Percentiles rank a stretch among this genome's conserved stretches.
Conservation (phyloP, 1,140 invertebrate genomes). For the Homalodisca vitripennis region DNA sequence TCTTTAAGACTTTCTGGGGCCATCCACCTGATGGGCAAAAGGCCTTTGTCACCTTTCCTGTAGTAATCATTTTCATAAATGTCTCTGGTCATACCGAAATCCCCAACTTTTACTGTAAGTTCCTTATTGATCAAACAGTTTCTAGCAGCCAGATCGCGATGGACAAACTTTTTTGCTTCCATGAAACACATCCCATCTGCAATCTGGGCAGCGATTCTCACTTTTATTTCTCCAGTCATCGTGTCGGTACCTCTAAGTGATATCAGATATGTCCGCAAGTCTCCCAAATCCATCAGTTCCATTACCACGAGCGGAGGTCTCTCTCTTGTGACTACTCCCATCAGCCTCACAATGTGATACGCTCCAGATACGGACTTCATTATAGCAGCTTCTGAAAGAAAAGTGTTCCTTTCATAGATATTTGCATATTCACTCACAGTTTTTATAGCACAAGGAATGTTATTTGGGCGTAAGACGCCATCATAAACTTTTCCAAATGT, state of each 20-base stretch:
- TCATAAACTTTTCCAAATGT: constrained; percentile 95
- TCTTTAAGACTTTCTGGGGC: constrained; percentile 95
- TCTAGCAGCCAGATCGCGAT: constrained; percentile 94
- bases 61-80: constrained; percentile 98
- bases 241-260: constrained; percentile 51
- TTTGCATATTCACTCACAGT: constrained; percentile 84
- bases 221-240: constrained; percentile 44
- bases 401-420: constrained; percentile 78
- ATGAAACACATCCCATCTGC: constrained; percentile 99
- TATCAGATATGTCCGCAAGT: constrained; percentile 89
- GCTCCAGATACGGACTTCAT: constrained; percentile 85
- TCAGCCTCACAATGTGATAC: constrained; percentile 87
- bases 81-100: constrained; percentile 94
- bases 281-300: constrained; percentile 96
- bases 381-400: constrained; percentile 91
- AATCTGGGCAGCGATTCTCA: constrained; percentile 93
- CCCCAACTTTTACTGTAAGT: constrained; percentile 93
- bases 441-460: constrained; percentile 80
- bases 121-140: constrained; percentile 97
- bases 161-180: constrained; percentile 91
- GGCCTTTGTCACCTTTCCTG: constrained; percentile 87
- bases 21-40: constrained; percentile 86
- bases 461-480: constrained; percentile 59
- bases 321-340: constrained; percentile 92
- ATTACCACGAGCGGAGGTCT: constrained; percentile 93